Evolutionary conservation across 37 sponge, comb jelly and placozoan species (phyloP), one percentile per base, ranked within the genome.

Genomic region (Axinella damicornis): DNA sequence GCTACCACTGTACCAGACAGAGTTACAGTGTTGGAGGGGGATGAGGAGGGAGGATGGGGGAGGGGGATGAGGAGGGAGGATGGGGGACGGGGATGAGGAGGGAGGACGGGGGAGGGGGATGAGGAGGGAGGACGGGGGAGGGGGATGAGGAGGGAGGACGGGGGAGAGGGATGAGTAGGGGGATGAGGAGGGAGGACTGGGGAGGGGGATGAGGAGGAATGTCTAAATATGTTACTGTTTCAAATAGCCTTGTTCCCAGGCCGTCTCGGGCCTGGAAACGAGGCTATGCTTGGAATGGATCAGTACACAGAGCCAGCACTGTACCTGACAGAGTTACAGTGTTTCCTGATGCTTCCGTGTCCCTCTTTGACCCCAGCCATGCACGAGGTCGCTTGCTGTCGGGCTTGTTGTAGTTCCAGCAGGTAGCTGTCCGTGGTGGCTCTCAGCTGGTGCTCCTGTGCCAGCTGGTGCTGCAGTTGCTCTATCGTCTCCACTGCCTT

Each of bases 331-430:
- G 89, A 57, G 2, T 62, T 81, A 70, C 72, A 64, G 73, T 89
- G 89, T 19, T 77, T 77, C 30, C 25, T 19, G 24, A 72, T 56
- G 71, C 37, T 63, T 6, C 24, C 19, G 53, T 83, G 83, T 9
- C 32, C 56, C 27, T 73, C 79, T 53, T 36, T 71, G 4, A 89
- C 37, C 19, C 27, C 65, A 18, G 24, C 53, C 25, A 80, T 28
- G 61, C 52, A 53, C 31, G 31, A 22, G 36, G 57, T 55, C 0
- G 84, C 62, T 5, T 70, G 31, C 39, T 68, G 71, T 19, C 78
- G 31, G 25, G 78, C 70, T 67, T 58, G 27, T 79, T 89, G 89
- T n/a, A 89, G 74, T 55, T 89, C 66, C 57, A 81, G 73, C 1
- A 88, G 70, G 70, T 67, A 82, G 70, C 71, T 67, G 15, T 88